These are phyloP conservation scores for Gymnobelideus leadbeateri DNA, from an alignment of 2,113 vertebrate genomes.

Conservation along the genomic window DNA sequence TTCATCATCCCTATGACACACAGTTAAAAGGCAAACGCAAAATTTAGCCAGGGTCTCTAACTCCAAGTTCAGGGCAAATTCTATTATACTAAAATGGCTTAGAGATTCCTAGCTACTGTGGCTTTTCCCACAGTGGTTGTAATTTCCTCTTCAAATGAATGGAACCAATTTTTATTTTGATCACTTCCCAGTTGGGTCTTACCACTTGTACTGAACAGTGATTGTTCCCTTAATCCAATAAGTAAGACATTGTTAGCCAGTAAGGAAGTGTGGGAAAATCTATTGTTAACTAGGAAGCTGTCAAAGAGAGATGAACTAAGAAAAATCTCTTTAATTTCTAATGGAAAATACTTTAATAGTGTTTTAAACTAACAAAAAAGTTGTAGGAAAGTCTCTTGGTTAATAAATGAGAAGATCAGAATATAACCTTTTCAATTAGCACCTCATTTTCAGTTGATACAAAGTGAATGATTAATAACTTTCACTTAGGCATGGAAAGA, in stretches of 20 bases:
- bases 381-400: not conserved
- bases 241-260: not conserved
- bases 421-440: slow-evolving; percentile 55
- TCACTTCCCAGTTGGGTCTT: not conserved
- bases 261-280: not conserved
- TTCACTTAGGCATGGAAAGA: slow-evolving; percentile 19
- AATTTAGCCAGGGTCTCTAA: not conserved
- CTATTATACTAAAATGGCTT: not conserved
- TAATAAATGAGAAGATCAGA: slow-evolving; percentile 39
- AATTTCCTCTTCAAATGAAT: slow-evolving; percentile 5
- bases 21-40: not conserved
- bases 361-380: slow-evolving; percentile 1
- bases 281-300: not conserved
- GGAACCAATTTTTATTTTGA: slow-evolving; percentile 15
- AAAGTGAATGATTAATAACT: slow-evolving; percentile 27
- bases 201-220: not conserved
- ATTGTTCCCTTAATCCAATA: not conserved
- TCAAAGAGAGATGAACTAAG: not conserved
- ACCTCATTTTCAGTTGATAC: slow-evolving; percentile 24
- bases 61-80: not conserved
- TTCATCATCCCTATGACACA: not conserved
- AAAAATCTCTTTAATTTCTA: slow-evolving; percentile 26
- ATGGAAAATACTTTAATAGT: slow-evolving; percentile 20
- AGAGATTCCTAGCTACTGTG: not conserved
- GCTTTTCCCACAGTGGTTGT: not conserved